A percentile compares a stretch with the other conserved stretches of the same genome.
These are phyloP conservation scores for Glossophaga mutica DNA, from an alignment of 2,797 vertebrate species.

Conservation along the genomic window DNA sequence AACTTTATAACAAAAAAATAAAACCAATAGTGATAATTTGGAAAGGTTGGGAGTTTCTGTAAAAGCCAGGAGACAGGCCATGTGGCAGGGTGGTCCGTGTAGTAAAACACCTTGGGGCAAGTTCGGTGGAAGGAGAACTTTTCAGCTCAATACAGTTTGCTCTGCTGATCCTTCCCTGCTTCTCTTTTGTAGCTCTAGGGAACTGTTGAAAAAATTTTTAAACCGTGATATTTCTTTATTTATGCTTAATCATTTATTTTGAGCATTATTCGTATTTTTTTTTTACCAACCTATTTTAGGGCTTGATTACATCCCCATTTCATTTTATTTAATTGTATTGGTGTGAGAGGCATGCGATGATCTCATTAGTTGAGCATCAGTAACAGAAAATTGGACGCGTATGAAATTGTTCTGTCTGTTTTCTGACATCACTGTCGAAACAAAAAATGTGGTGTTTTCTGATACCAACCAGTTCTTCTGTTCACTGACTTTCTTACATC, in stretches of 20 bases:
- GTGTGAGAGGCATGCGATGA: background rate
- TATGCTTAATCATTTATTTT: background rate
- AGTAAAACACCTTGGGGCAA: background rate
- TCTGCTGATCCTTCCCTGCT: background rate
- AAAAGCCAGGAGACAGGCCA: background rate
- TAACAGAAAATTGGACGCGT: background rate
- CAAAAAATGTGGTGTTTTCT: background rate
- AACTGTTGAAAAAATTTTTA: background rate
- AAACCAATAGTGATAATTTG: background rate
- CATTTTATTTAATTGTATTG: background rate
- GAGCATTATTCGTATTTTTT: background rate
- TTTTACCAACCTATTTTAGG: background rate
- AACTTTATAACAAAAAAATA: slow-evolving; percentile 31
- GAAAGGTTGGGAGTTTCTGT: background rate
- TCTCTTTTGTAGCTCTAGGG: background rate
- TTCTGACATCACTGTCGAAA: background rate
- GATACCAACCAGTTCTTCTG: background rate
- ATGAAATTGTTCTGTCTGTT: background rate
- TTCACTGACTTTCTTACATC: background rate
- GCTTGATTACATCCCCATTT: background rate
- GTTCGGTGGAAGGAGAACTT: background rate
- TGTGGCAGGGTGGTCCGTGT: background rate
- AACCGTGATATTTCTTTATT: slow-evolving; percentile 1
- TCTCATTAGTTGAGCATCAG: background rate
- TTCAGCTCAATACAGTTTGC: background rate